These are phyloP conservation scores for Leptosomus discolor DNA, from an alignment of 2,113 vertebrate genomes.

Conservation along the genomic window DNA sequence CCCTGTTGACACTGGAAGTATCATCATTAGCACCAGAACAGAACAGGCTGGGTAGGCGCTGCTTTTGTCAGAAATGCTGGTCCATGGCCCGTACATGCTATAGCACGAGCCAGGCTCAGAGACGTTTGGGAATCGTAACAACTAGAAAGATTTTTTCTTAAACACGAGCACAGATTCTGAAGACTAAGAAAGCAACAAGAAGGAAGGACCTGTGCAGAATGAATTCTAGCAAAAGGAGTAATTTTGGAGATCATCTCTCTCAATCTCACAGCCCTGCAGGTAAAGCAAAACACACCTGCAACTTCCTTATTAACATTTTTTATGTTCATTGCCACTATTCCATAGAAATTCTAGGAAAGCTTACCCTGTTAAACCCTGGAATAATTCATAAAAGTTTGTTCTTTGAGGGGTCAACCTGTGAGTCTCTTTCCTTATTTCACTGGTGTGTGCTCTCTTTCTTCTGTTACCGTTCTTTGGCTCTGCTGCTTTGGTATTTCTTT, in stretches of 20 bases:
- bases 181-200: not conserved
- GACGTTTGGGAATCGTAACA: not conserved
- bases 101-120: not conserved
- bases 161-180: not conserved
- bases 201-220: not conserved
- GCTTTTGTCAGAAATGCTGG: not conserved
- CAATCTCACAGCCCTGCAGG: not conserved
- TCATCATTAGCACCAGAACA: not conserved
- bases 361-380: not conserved
- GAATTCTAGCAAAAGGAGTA: not conserved
- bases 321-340: not conserved
- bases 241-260: not conserved
- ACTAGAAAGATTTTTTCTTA: not conserved
- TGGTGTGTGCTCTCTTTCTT: not conserved
- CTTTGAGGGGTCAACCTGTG: not conserved
- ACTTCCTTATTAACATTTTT: not conserved
- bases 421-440: not conserved
- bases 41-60: fast-evolving
- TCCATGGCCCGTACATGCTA: not conserved
- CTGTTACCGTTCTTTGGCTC: not conserved
- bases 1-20: not conserved
- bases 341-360: not conserved
- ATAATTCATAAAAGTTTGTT: not conserved
- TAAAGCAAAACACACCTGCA: not conserved
- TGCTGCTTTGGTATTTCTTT: not conserved